These are phyloP conservation scores for Glandiceps talaboti DNA, from an alignment of 53 echinoderm and acorn worm species.

Conservation along the genomic window DNA sequence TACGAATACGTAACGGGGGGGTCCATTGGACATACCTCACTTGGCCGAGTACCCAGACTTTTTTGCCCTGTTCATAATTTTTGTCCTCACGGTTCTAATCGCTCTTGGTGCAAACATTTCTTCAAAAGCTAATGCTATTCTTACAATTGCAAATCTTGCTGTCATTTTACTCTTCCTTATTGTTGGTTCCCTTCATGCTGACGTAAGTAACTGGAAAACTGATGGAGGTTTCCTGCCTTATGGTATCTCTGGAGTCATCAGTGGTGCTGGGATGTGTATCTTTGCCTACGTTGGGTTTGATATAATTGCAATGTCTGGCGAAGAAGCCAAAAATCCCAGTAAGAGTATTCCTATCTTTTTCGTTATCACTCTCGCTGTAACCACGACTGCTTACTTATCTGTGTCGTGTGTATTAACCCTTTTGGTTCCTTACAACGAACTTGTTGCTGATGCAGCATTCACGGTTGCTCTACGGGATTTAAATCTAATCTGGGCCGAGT, in stretches of 20 bases:
- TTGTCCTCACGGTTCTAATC: conserved; percentile 7
- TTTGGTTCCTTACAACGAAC: conserved; percentile 33
- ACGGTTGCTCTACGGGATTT: conserved; percentile 29
- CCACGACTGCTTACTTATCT: conserved; percentile 34
- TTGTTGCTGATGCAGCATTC: conserved; percentile 29
- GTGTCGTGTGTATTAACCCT: conserved; percentile 42
- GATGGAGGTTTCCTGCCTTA: conserved; percentile 34
- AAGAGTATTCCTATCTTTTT: conserved; percentile 46
- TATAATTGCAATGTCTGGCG: conserved; percentile 47
- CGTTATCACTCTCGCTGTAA: conserved; percentile 21
- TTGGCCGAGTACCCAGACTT: conserved; percentile 48
- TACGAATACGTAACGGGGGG: conserved; percentile 33
- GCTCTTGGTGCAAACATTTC: background rate
- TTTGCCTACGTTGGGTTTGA: conserved; percentile 61
- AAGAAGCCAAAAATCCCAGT: conserved; percentile 37
- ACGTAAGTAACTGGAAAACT: background rate
- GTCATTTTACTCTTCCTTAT: background rate
- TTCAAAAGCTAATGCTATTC: background rate
- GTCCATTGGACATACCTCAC: conserved; percentile 15
- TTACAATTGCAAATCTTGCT: background rate
- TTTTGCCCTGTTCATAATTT: conserved; percentile 25
- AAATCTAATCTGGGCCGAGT: conserved; percentile 47
- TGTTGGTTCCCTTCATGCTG: background rate
- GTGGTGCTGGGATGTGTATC: conserved; percentile 57
- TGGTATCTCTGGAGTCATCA: conserved; percentile 30